Base-by-base conservation (phyloP, 2,797 vertebrate genomes). In the Netta rufina region DNA sequence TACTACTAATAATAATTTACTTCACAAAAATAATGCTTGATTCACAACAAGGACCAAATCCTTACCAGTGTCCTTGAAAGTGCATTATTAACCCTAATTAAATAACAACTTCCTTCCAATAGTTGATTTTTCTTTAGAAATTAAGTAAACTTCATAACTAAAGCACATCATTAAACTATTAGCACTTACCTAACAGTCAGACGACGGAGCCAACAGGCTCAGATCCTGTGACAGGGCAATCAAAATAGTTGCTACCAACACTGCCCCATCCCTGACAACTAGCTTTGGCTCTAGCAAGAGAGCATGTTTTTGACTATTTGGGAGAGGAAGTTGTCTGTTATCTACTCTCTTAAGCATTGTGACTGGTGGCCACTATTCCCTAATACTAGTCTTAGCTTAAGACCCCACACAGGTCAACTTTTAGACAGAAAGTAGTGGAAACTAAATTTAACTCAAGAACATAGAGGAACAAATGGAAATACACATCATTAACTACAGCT, bases 141-240 rank as follows among this genome's bases (percentile, higher is more conserved):
- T 43, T 43, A 43, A 43, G 43, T 43, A 43, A 43, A 19, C 43
- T 43, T 56, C 17, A 5, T 27, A 87, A 70, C 58, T 66, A 75
- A 81, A 90, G 18, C 20, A 89, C 9, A 8, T 22, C 30, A 38
- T 38, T 72, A 77, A 65, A 24, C 19, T 30, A 72, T 36, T 24
- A 82, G 47, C 30, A 60, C 79, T 39, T 87, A 96, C 77, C 91
- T 73, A 47, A 67, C 67, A 77, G 47, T 49, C 64, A 90, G 76
- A 61, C 43, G 27, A 91, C 21, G 18, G 25, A 87, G 38, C 11
- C 58, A 92, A 70, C 38, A 91, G 41, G 20, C 67, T 94, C 67
- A 75, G 70, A 90, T 66, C 64, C 62, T 81, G 28, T 28, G 45
- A 78, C 20, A 87, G 7, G 27, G 38, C 58, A 90, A 75, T 30